Evolutionary conservation across 2,113 vertebrate species (phyloP).

Genomic region (Notothenia rossii): DNA sequence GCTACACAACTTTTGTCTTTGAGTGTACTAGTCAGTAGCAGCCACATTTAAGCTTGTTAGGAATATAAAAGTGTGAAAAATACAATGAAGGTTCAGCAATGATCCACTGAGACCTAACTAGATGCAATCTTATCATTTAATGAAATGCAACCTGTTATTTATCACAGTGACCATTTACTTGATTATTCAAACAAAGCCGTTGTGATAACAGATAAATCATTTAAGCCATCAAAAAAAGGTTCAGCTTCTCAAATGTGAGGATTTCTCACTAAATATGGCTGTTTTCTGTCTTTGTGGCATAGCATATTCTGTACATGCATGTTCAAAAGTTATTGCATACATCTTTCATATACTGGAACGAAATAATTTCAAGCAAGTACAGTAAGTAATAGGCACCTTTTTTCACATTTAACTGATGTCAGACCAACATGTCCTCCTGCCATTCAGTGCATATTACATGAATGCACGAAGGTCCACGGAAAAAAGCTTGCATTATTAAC

Average conservation of each 20-base stretch:
- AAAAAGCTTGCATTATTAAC: neutral
- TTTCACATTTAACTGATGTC: no score
- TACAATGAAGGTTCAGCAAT: neutral
- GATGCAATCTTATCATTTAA: neutral
- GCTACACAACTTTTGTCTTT: neutral
- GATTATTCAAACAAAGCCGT: no score
- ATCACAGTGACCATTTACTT: neutral
- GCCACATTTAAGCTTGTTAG: neutral
- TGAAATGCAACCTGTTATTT: neutral
- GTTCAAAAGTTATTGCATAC: neutral
- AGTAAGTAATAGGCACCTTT: no score
- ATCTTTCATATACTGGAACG: neutral
- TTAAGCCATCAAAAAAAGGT: neutral
- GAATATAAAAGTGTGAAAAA: neutral
- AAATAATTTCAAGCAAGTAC: neutral
- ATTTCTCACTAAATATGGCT: neutral
- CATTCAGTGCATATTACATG: neutral
- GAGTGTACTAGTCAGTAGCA: no score
- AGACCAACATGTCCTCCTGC: no score
- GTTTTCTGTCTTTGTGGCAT: neutral
- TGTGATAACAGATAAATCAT: neutral
- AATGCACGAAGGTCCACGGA: conserved; percentile 4
- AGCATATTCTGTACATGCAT: neutral
- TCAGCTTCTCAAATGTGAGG: neutral
- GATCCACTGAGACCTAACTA: neutral